Base-by-base conservation (phyloP, 53 echinoderm and acorn worm species). In the Stichopus horrens region DNA sequence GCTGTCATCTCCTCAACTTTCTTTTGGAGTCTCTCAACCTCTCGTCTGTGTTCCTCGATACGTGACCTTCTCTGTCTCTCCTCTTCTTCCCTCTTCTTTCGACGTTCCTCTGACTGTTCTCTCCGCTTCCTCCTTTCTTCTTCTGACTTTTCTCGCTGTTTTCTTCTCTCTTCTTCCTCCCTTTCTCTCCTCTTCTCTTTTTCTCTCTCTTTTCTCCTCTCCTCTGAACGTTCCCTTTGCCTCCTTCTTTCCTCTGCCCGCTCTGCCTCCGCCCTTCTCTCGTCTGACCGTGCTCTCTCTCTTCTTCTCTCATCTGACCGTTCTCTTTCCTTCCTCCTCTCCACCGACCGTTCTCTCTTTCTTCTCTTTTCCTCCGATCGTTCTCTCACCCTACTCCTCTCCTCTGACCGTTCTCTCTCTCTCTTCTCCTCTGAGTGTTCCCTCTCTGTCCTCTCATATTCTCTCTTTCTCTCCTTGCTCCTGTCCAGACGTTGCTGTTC, bases 261-360 rank as follows among this genome's bases (percentile, higher is more conserved):
- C 67, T 86, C 53, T 68, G 74, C 77, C 52, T 77, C 77, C 21
- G 86, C 89, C 16, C 23, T 86, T 10, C 74, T 63, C 23, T 74
- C 13, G 37, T 89, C 60, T 71, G 68, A 58, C 77, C 86, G 85
- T 53, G 76, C 23, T 14, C 83, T 20, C 57, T 55, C 55, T 11
- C 78, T 86, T 76, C 78, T 53, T 66, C 89, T 85, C 74, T 92
- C 92, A 74, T 89, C 60, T 6, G 85, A 55, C 65, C 75, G 74
- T 74, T 66, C 86, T 57, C 56, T 57, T 20, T 60, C n/a, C 22
- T 21, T 53, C 54, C 66, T 56, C 52, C 74, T 79, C 23, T 8
- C 21, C 52, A 22, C 59, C 57, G 9, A 14, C 23, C 65, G 5
- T 21, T 67, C 86, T 68, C 71, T 7, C 19, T 37, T 8, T 22